Percentiles rank a stretch among this genome's conserved stretches.
These are phyloP conservation scores for Eciton burchellii DNA, from an alignment of 1,140 invertebrate genomes.

Conservation along the genomic window DNA sequence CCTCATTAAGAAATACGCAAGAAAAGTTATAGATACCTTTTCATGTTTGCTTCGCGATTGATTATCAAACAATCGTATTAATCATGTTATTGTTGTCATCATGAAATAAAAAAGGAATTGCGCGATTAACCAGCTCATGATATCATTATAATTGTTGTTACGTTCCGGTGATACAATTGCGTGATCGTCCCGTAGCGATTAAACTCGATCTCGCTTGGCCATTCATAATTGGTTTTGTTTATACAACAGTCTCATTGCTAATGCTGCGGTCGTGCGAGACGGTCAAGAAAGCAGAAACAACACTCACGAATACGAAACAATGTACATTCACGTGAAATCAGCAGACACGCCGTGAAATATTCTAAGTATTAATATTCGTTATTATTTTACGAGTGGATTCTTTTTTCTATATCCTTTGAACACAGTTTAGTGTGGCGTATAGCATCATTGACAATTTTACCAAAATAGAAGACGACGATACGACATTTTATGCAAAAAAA, in stretches of 20 bases:
- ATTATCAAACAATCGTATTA: slow-evolving; percentile 25
- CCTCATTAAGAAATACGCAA: slow-evolving; percentile 7
- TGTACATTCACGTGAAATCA: slow-evolving; percentile 78
- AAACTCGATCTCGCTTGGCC: slow-evolving; percentile 32
- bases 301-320: slow-evolving; percentile 13
- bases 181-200: background rate
- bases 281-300: slow-evolving; percentile 36
- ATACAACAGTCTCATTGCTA: slow-evolving; percentile 24
- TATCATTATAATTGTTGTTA: slow-evolving; percentile 1
- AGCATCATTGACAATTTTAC: slow-evolving; percentile 81
- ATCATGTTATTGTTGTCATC: too few relatives aligned
- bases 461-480: slow-evolving; percentile 68
- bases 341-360: slow-evolving; percentile 77
- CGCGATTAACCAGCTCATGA: slow-evolving; percentile 12
- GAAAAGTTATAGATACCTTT: background rate
- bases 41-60: background rate
- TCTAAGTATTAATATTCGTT: slow-evolving; percentile 73
- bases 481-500: slow-evolving; percentile 58
- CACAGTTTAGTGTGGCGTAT: slow-evolving; percentile 84
- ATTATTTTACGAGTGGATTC: slow-evolving; percentile 76
- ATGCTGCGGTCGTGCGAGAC: slow-evolving; percentile 31
- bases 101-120: background rate
- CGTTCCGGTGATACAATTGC: slow-evolving; percentile 1
- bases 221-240: background rate
- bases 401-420: slow-evolving; percentile 80